A percentile compares a stretch with the other conserved stretches of the same genome.
Conservation (phyloP, 2,113 vertebrate species). For the Todiramphus chloris region DNA sequence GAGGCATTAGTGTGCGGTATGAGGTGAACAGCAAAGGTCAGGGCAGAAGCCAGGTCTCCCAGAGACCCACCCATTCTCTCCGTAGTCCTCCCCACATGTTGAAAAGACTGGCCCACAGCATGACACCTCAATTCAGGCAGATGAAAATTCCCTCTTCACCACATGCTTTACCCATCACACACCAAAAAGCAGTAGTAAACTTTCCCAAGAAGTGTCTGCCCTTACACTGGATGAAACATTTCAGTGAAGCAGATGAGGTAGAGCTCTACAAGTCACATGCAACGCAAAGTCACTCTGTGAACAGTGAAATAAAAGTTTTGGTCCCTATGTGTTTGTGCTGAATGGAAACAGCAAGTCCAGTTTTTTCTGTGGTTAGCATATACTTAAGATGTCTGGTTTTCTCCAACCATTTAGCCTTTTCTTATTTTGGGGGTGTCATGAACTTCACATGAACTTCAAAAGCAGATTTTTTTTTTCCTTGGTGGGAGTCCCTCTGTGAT, state of each 20-base stretch:
- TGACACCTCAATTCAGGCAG: background rate
- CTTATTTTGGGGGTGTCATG: background rate
- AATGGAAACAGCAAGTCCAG: background rate
- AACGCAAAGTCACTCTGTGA: background rate
- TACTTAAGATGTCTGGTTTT: background rate
- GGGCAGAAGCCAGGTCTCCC: background rate
- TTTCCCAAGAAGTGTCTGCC: background rate
- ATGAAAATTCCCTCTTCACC: background rate
- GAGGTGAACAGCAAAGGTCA: background rate
- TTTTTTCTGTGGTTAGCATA: background rate
- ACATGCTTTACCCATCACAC: background rate
- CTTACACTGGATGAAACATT: background rate
- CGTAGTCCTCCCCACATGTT: background rate
- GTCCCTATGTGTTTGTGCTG: background rate
- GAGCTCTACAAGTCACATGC: background rate
- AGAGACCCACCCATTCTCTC: background rate
- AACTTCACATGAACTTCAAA: background rate
- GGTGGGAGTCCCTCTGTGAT: accelerated
- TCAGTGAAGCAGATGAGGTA: background rate
- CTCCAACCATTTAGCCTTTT: background rate
- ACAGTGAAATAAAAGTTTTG: background rate
- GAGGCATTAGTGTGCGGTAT: background rate
- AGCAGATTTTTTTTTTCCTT: accelerated
- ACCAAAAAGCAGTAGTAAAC: background rate
- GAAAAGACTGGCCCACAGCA: background rate